Evolutionary conservation across 2,797 vertebrate species (phyloP).

Genomic region (Anguilla megastoma): DNA sequence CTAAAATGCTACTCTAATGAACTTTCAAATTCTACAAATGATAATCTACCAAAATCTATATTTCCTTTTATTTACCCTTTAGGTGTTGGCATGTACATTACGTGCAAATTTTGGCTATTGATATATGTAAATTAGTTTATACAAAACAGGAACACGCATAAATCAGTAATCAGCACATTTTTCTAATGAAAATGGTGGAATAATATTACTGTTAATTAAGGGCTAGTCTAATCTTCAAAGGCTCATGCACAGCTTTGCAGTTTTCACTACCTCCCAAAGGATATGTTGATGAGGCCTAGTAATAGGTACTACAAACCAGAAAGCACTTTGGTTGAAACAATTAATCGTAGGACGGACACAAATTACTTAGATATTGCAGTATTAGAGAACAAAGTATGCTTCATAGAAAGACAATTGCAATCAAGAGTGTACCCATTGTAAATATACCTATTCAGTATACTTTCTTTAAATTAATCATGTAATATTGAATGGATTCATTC

Average conservation of each 20-base stretch:
- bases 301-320: slow-evolving; percentile 80
- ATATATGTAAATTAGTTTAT: background rate
- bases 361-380: slow-evolving; percentile 56
- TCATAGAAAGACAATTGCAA: background rate
- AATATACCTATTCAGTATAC: background rate
- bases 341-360: slow-evolving; percentile 70
- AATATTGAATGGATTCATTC: too few relatives aligned
- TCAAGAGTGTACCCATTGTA: background rate
- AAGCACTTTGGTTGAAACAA: slow-evolving; percentile 79
- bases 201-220: slow-evolving; percentile 70
- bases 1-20: too few relatives aligned
- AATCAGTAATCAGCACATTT: background rate
- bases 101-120: background rate
- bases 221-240: slow-evolving; percentile 64
- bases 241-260: slow-evolving; percentile 66
- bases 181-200: slow-evolving; percentile 44
- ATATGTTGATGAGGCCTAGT: slow-evolving; percentile 75
- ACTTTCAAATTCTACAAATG: too few relatives aligned
- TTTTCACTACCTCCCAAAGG: slow-evolving; percentile 72
- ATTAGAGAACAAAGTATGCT: slow-evolving; percentile 59
- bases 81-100: background rate
- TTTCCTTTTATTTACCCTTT: background rate
- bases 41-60: too few relatives aligned
- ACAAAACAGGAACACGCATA: background rate
- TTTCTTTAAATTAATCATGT: too few relatives aligned